Evolutionary conservation across 2,888 invertebrate species (phyloP), one percentile per base, ranked within the genome.

Genomic region (Clunio marinus): DNA sequence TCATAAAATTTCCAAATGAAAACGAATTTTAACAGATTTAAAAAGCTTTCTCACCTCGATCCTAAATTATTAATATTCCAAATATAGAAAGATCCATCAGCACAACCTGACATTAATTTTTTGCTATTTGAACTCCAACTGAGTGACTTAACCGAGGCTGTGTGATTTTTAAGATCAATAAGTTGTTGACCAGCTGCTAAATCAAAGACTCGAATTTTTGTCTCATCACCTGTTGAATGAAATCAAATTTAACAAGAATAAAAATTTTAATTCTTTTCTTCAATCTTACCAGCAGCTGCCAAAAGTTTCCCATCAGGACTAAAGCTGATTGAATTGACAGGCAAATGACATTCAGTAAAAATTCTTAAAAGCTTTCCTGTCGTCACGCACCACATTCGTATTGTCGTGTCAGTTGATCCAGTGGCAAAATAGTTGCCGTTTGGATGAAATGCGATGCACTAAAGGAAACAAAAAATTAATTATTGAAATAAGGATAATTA

Each of bases 401-500:
- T 87, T 41, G 89, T 89, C 75, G 88, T 88, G 81, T 96, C 96
- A n/a, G 88, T 85, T 1, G 95, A 92, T 8, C 94, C 96, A 0
- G 93, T 91, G 37, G 93, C 94, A 72, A 96, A 76, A 77, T 96
- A 96, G 73, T 88, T 86, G 72, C 90, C 88, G 78, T 95, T 96
- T 0, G 95, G 93, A 80, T 96, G 96, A 80, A 96, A 95, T 74
- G 88, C 87, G n/a, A 79, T 70, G 67, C 77, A 75, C 77, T 79
- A 68, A 41, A 41, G 15, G 41, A 46, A 41, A 10, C 51, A 27
- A 32, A 62, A 15, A n/a, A 27, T 45, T 10, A 27, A 63, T 68
- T 62, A 55, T 13, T 20, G 63, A 59, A 27, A 22, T 20, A 32
- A 35, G 24, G 72, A 66, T 70, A 41, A 41, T 27, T 68, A 0